Base-by-base conservation (phyloP, 2,113 vertebrate species). In the Lophius piscatorius region DNA sequence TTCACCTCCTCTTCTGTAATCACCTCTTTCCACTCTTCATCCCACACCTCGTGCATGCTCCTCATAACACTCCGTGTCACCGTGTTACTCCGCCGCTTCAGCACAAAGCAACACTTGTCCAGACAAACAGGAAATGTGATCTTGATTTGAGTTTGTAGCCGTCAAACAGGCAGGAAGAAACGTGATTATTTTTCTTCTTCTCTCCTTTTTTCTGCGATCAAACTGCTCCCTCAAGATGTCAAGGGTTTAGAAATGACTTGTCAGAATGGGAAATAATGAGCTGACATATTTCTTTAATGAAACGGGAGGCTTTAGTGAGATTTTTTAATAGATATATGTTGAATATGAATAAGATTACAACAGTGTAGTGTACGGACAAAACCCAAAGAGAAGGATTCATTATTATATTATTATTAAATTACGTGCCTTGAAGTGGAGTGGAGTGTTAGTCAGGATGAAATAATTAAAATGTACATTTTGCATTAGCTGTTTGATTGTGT, bases 1-100 rank as follows among this genome's bases (percentile, higher is more conserved):
- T 10, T n/a, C 6, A 51, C 65, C 46, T 41, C 24, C 73, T 70
- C 22, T 16, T 35, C 55, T 70, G 66, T 86, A 80, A 85, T 85
- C 78, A 79, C 57, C 76, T 63, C 29, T 31, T 31, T 10, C 9
- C 61, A 46, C 72, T 79, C 66, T 67, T 83, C 59, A 51, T 74
- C 71, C 84, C 76, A 76, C 84, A 76, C 84, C 61, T 61, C 59
- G 56, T 47, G 73, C 49, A 36, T 56, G 38, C 56, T 13, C 58
- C 48, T 71, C 59, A 59, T 73, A 71, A 64, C 78, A 71, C 46
- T 22, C 47, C 0, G 11, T 71, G 71, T 66, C 70, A 68, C 17
- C 0, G 13, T 7, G 60, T 56, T 50, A 13, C 41, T 4, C 60
- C 66, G 61, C 72, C 26, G 46, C 52, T 24, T 64, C 40, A 17